Conservation (phyloP, 2,797 vertebrate genomes). For the Gymnoscopelus microlampas region DNA sequence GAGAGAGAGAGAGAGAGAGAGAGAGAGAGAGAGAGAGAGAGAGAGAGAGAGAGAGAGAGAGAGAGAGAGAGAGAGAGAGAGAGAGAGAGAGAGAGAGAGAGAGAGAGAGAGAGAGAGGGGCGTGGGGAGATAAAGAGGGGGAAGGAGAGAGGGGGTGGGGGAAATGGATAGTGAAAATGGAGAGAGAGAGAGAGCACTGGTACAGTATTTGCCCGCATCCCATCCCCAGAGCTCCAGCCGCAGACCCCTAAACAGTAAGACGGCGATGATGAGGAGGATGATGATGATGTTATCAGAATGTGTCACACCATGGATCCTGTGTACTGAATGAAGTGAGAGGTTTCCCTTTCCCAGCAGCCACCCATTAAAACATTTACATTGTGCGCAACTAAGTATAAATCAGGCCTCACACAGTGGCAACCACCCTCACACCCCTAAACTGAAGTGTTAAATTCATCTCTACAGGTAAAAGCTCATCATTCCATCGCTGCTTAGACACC, state of each 20-base stretch:
- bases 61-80: no score
- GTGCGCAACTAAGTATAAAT: no score
- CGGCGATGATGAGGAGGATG: conserved; percentile 36
- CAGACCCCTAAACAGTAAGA: conserved; percentile 41
- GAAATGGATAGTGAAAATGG: no score
- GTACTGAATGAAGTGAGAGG: background rate
- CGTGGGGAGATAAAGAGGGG: conserved; percentile 16
- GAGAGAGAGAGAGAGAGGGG: conserved; percentile 11
- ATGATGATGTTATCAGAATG: conserved; percentile 35
- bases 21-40: no score
- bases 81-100: conserved; percentile 15
- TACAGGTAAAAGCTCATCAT: no score
- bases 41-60: no score
- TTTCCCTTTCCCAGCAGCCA: background rate
- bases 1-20: no score
- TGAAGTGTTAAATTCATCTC: no score
- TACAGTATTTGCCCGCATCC: conserved; percentile 21
- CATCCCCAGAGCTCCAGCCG: conserved; percentile 19
- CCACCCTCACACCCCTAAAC: no score
- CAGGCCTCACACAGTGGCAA: no score
- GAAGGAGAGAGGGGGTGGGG: conserved; percentile 12
- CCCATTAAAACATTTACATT: no score
- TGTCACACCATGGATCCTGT: conserved; percentile 12
- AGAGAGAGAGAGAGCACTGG: conserved; percentile 25
- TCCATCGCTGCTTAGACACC: no score